Percentiles rank a stretch among this genome's conserved stretches.
Evolutionary conservation across 2,888 invertebrate species (phyloP).

Genomic region (Clistopyga incitator): DNA sequence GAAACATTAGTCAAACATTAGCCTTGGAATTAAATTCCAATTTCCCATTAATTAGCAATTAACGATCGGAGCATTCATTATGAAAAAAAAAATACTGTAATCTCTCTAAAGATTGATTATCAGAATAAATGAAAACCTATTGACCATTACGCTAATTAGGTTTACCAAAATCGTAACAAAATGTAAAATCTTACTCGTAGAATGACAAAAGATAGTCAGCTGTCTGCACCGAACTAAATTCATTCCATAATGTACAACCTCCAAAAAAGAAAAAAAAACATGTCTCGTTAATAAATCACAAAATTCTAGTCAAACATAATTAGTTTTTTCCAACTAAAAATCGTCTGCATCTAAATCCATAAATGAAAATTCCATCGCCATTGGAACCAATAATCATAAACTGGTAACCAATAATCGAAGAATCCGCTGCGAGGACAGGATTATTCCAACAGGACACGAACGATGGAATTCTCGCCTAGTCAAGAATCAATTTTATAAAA

Average conservation of each 20-base stretch:
- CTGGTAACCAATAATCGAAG: slow-evolving; percentile 9
- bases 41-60: too few species aligned
- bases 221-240: slow-evolving; percentile 45
- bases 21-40: too few species aligned
- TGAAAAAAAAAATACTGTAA: too few species aligned
- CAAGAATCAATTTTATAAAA: slow-evolving; percentile 12
- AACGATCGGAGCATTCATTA: too few species aligned
- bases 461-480: slow-evolving; percentile 1
- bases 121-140: too few species aligned
- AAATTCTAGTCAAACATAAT: neutral
- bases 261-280: slow-evolving; percentile 15
- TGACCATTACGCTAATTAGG: neutral
- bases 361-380: neutral
- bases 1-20: too few species aligned
- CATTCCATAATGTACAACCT: slow-evolving; percentile 35
- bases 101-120: too few species aligned
- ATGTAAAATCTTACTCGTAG: neutral
- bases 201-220: slow-evolving; percentile 28
- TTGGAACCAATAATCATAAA: neutral
- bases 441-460: neutral
- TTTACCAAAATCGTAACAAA: neutral
- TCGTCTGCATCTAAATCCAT: neutral
- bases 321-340: neutral
- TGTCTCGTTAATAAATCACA: slow-evolving; percentile 21
- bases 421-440: neutral